phyloP scores from a whole-genome alignment of 2,888 invertebrate species.

The Calameuta pallipes region DNA sequence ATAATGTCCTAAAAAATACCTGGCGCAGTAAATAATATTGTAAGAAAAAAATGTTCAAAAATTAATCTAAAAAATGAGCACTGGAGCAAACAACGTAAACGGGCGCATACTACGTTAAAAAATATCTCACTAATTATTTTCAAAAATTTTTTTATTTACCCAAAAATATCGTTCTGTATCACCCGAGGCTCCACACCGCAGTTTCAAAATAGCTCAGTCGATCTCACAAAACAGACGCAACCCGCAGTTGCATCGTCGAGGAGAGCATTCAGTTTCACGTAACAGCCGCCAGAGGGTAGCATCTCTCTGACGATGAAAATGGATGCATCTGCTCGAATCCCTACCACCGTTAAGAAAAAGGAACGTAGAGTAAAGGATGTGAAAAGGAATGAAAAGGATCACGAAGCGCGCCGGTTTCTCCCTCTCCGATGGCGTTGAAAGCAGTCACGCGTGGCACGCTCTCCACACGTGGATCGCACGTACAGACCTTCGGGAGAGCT shows the following conservation, averaged over 20 bases:
- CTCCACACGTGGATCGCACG: slow-evolving; percentile 60
- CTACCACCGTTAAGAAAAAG: background rate
- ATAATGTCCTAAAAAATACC: background rate
- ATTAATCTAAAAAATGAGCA: background rate
- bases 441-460: slow-evolving; percentile 63
- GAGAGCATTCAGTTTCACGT: background rate
- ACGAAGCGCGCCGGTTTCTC: slow-evolving; percentile 15
- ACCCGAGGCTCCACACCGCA: background rate
- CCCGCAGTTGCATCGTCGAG: background rate
- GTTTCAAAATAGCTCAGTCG: background rate
- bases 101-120: background rate
- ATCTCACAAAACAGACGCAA: background rate
- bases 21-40: background rate
- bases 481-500: slow-evolving; percentile 43
- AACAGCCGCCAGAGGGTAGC: slow-evolving; percentile 12
- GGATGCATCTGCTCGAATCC: background rate
- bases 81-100: background rate
- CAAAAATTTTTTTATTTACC: background rate
- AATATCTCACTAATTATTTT: background rate
- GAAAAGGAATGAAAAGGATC: background rate
- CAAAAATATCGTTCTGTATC: background rate
- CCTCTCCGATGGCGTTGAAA: slow-evolving; percentile 21
- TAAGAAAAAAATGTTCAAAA: background rate
- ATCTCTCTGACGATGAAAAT: slow-evolving; percentile 8
- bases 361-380: background rate